Base-by-base conservation (phyloP, 2,888 invertebrate genomes). In the Busseola fusca region DNA sequence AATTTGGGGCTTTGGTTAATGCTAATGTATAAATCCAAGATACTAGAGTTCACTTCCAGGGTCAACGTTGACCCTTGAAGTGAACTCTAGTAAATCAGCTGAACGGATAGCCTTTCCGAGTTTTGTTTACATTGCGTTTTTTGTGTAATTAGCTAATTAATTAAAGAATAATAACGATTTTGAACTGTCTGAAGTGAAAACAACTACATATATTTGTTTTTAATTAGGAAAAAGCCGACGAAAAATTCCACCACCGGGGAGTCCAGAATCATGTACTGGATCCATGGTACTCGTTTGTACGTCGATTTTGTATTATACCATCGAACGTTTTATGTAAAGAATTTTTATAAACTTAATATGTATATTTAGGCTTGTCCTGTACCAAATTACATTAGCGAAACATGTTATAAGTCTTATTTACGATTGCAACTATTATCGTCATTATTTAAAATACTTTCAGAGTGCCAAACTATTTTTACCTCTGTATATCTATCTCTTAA, bases 391-490 rank as follows among this genome's bases (percentile, higher is more conserved):
- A 48, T 67, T 16, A 65, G 58, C 81, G n/a, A 62, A 68, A 68
- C 30, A 25, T 59, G 37, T 56, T 52, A 48, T 25, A 62, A 66
- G 65, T 72, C 68, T 82, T 69, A 65, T 25, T 34, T 50, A 80
- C 52, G 63, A 59, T 82, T 82, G 66, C 66, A 79, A 60, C 27
- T 64, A 42, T 54, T 58, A 64, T 74, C 12, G n/a, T 72, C 58
- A 64, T 70, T 65, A 64, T 65, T 59, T 59, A 56, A 73, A 59
- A 84, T 74, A 70, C 63, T 74, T 74, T 67, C 34, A 56, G 60
- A 74, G 83, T 85, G 83, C 76, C 30, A 72, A 65, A 72, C 76
- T 69, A 65, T 74, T 71, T 67, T 64, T 59, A 62, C 0, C 12
- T 69, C 40, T 63, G 59, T 54, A 60, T 78, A 50, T 72, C 68